phyloP scores from a whole-genome alignment of 37 sponge, comb jelly and placozoan species.

The Agelas oroides region DNA sequence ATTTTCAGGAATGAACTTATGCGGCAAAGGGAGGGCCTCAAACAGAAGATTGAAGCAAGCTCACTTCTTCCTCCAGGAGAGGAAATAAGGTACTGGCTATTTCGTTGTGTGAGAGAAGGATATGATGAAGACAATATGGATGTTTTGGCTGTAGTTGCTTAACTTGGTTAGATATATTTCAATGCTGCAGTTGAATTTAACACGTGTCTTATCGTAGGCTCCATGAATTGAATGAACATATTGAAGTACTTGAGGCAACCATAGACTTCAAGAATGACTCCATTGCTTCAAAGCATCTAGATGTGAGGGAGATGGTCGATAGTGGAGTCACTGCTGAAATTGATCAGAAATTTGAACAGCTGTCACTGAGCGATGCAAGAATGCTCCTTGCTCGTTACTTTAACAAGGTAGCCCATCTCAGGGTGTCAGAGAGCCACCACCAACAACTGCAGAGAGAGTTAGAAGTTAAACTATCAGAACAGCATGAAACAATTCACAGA shows the following conservation, averaged over 20 bases:
- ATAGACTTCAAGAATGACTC: slow-evolving; percentile 53
- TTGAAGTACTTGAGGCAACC: slow-evolving; percentile 62
- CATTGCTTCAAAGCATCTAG: not conserved
- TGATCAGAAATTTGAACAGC: no score
- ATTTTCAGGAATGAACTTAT: slow-evolving; percentile 35
- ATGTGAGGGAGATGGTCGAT: no score
- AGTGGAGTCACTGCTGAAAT: no score
- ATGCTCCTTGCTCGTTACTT: not conserved
- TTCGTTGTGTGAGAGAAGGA: slow-evolving; percentile 27
- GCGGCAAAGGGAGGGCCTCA: not conserved
- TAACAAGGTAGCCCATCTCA: not conserved
- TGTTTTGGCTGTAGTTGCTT: not conserved
- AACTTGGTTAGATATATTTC: no score
- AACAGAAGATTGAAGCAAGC: slow-evolving; percentile 18
- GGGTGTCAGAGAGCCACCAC: not conserved
- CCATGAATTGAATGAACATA: slow-evolving; percentile 53
- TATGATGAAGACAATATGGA: slow-evolving; percentile 5
- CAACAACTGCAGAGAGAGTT: slow-evolving; percentile 6
- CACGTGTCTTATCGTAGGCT: slow-evolving; percentile 28
- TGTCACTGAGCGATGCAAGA: not conserved
- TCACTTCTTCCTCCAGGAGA: slow-evolving; percentile 34
- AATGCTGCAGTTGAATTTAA: no score
- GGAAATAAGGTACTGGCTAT: slow-evolving; percentile 23
- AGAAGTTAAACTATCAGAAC: slow-evolving; percentile 23
- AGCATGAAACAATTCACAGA: slow-evolving; percentile 1